Evolutionary conservation across 2,113 vertebrate species (phyloP).

Genomic region (Chaenogobius annularis): DNA sequence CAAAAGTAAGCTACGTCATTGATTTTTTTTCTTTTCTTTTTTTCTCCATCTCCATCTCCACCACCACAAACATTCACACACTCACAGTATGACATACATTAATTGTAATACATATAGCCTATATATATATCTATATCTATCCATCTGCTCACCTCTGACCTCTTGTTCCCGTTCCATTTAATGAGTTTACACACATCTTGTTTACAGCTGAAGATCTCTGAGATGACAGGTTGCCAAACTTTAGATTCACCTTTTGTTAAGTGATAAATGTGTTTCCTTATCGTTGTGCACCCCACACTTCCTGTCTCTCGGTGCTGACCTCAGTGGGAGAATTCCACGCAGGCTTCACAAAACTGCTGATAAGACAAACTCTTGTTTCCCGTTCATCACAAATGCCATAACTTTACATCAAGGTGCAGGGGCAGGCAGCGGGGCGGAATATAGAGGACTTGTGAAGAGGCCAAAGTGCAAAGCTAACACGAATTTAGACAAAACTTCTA

Average conservation of each 20-base stretch:
- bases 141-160: slow-evolving; percentile 21
- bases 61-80: background rate
- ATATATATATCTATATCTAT: no score
- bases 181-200: background rate
- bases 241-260: slow-evolving; percentile 15
- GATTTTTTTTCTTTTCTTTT: no score
- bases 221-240: background rate
- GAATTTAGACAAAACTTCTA: background rate
- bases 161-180: slow-evolving; percentile 3
- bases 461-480: slow-evolving; percentile 3
- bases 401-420: background rate
- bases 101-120: background rate
- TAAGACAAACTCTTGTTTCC: slow-evolving; percentile 22
- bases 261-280: slow-evolving; percentile 24
- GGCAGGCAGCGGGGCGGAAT: slow-evolving; percentile 16
- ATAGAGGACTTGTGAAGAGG: slow-evolving; percentile 22
- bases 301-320: slow-evolving; percentile 11
- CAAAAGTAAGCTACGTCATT: no score
- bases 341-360: slow-evolving; percentile 39
- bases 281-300: slow-evolving; percentile 16
- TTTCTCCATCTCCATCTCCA: background rate
- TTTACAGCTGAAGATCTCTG: background rate
- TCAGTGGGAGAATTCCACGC: slow-evolving; percentile 26
- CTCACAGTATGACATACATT: no score
- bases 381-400: slow-evolving; percentile 1